These are phyloP conservation scores for Pagetopsis macropterus DNA, from an alignment of 2,797 vertebrate genomes.

Conservation along the genomic window DNA sequence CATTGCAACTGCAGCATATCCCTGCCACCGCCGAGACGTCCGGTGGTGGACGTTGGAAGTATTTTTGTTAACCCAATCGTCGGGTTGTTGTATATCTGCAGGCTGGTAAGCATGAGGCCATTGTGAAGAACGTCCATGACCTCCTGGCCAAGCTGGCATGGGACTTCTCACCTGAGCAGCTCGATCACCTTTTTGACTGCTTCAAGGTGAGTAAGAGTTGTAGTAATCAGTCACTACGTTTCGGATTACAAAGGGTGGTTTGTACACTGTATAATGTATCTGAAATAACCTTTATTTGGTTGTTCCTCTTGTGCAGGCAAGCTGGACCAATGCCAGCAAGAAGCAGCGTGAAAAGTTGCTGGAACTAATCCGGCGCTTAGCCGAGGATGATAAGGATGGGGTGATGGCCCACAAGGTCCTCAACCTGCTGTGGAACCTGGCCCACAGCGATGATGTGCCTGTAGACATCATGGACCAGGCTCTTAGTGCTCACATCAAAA, in stretches of 20 bases:
- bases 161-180: slow-evolving; percentile 99
- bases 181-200: slow-evolving; percentile 99
- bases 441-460: slow-evolving; percentile 98
- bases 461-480: slow-evolving; percentile 99
- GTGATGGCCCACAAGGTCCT: slow-evolving; percentile 99
- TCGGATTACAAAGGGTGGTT: background rate
- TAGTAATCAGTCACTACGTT: background rate
- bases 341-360: slow-evolving; percentile 98
- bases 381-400: slow-evolving; percentile 98
- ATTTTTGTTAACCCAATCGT: slow-evolving; percentile 5
- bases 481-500: slow-evolving; percentile 99
- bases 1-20: background rate
- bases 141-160: slow-evolving; percentile 97
- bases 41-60: background rate
- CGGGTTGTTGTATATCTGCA: slow-evolving; percentile 61
- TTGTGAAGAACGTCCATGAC: slow-evolving; percentile 99
- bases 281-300: slow-evolving; percentile 1
- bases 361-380: slow-evolving; percentile 95
- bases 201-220: slow-evolving; percentile 89
- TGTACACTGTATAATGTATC: background rate
- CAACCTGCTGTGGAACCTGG: slow-evolving; percentile 98
- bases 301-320: slow-evolving; percentile 84
- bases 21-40: background rate
- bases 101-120: slow-evolving; percentile 99
- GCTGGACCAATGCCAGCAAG: slow-evolving; percentile 99